These are phyloP conservation scores for Microdon myrmicae DNA, from an alignment of 2,888 invertebrate genomes.

Conservation along the genomic window DNA sequence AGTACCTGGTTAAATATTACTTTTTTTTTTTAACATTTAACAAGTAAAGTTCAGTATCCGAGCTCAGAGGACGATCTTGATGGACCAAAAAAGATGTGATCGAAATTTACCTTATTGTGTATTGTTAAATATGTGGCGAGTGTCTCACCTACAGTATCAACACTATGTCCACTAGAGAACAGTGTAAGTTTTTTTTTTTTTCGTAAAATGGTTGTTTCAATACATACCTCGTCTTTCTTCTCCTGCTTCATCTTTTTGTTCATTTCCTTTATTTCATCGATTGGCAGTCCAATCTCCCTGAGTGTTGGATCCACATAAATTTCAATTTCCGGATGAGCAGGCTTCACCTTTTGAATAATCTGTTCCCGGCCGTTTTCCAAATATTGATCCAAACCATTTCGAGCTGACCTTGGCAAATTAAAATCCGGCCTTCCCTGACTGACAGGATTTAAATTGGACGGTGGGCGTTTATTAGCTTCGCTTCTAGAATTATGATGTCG, in stretches of 20 bases:
- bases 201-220: no score
- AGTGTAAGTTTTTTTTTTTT: no score
- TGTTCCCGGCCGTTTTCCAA: constrained; percentile 57
- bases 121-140: no score
- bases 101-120: no score
- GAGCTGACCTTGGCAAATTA: constrained; percentile 64
- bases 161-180: no score
- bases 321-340: constrained; percentile 62
- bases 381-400: constrained; percentile 62
- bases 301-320: constrained; percentile 63
- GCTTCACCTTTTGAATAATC: constrained; percentile 57
- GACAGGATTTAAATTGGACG: constrained; percentile 57
- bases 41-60: no score
- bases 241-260: constrained; percentile 74
- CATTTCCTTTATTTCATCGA: constrained; percentile 70
- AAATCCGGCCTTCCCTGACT: constrained; percentile 61
- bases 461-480: constrained; percentile 55
- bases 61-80: no score
- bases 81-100: no score
- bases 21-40: no score
- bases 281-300: constrained; percentile 68
- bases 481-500: constrained; percentile 32
- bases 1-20: no score
- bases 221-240: constrained; percentile 75
- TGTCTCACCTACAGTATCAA: no score